phyloP scores from a whole-genome alignment of 2,113 vertebrate genomes.

The Chamaea fasciata region DNA sequence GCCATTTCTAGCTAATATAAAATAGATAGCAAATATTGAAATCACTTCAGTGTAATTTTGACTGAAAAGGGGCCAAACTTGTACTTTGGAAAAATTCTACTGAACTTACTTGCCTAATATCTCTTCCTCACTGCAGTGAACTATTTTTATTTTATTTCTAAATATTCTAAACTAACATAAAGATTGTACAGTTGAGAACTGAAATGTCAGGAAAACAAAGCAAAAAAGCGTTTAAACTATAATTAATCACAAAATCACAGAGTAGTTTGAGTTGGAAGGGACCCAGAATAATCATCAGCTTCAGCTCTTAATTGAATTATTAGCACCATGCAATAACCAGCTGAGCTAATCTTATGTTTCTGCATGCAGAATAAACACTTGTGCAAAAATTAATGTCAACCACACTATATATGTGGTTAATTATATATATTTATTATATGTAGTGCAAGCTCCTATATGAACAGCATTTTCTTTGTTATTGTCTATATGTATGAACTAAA shows the following conservation, averaged over 20 bases:
- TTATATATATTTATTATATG: background rate
- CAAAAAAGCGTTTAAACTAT: background rate
- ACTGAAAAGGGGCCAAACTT: background rate
- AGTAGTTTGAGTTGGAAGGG: background rate
- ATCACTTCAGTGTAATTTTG: background rate
- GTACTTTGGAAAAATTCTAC: background rate
- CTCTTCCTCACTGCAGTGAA: background rate
- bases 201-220: background rate
- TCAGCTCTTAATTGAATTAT: background rate
- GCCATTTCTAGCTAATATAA: background rate
- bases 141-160: background rate
- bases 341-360: background rate
- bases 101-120: background rate
- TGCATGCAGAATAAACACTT: background rate
- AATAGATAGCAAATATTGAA: background rate
- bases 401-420: no score
- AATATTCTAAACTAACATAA: background rate
- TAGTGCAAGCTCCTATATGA: background rate
- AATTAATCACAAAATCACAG: background rate
- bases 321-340: background rate
- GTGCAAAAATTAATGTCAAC: background rate
- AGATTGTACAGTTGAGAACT: background rate
- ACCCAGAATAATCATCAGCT: background rate
- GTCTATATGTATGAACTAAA: background rate
- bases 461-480: background rate